These are phyloP conservation scores for Rhaphigaster nebulosa DNA, from an alignment of 2,888 invertebrate genomes.

Conservation along the genomic window DNA sequence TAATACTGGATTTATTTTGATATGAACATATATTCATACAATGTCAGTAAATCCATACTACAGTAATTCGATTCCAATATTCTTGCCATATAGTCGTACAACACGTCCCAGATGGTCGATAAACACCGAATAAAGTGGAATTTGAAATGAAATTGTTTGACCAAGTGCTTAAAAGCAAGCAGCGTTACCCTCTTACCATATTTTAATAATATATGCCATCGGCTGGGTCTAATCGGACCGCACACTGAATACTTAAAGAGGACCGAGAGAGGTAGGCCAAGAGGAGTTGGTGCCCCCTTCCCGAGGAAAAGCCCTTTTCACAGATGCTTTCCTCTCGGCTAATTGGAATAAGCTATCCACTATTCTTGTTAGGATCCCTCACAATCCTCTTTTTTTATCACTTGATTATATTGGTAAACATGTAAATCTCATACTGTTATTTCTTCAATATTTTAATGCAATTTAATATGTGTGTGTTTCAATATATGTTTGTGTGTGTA, in stretches of 20 bases:
- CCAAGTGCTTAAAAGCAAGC: constrained; percentile 11
- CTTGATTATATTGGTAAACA: not conserved
- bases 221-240: constrained; percentile 19
- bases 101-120: not conserved
- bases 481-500: too few relatives aligned
- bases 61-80: not conserved
- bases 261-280: not conserved
- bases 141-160: constrained; percentile 42
- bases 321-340: not conserved
- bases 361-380: not conserved
- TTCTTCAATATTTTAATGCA: too few relatives aligned
- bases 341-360: constrained; percentile 12
- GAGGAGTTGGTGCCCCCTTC: not conserved
- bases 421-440: not conserved
- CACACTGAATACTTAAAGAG: constrained; percentile 47
- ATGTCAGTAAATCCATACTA: not conserved
- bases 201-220: constrained; percentile 41
- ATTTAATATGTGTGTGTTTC: too few relatives aligned
- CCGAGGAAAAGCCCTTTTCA: not conserved
- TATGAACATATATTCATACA: not conserved
- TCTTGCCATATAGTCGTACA: not conserved
- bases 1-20: not conserved
- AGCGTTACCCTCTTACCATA: constrained; percentile 36
- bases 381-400: not conserved
- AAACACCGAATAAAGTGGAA: constrained; percentile 30